Percentiles rank a stretch among this genome's conserved stretches.
phyloP scores from a whole-genome alignment of 2,113 vertebrate genomes.

The Scomber japonicus region DNA sequence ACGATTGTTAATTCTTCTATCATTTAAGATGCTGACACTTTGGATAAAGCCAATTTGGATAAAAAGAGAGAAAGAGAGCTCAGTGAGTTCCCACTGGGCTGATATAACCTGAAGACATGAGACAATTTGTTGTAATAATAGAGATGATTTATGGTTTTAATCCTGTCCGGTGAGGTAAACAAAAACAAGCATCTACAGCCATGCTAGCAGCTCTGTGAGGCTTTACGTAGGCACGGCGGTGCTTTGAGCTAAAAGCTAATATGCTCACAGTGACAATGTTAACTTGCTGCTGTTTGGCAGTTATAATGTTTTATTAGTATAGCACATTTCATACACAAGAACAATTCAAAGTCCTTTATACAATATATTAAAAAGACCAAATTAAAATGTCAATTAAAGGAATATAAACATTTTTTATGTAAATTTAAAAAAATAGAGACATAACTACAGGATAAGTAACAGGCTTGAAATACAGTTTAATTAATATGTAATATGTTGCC shows the following conservation, averaged over 20 bases:
- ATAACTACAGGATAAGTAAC: no score
- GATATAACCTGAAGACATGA: not conserved
- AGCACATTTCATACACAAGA: no score
- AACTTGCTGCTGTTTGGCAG: not conserved
- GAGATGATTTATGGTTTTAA: not conserved
- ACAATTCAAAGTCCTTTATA: no score
- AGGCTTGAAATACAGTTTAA: no score
- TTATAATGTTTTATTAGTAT: not conserved
- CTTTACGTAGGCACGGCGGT: not conserved
- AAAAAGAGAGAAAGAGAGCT: not conserved
- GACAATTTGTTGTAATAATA: conserved; percentile 1
- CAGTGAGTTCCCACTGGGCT: not conserved
- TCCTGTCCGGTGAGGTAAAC: not conserved
- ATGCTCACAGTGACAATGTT: not conserved
- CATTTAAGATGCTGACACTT: conserved; percentile 9
- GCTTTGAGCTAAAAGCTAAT: not conserved
- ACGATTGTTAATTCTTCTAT: conserved; percentile 8
- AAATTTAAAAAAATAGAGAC: no score
- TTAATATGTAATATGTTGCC: no score
- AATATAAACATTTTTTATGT: no score
- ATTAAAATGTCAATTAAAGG: no score
- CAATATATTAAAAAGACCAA: no score
- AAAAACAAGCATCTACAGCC: no score
- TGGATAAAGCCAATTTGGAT: not conserved
- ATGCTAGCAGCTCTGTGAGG: not conserved